Percentiles rank a stretch among this genome's conserved stretches.
These are phyloP conservation scores for Kryptopterus vitreolus DNA, from an alignment of 2,797 vertebrate genomes.

Conservation along the genomic window DNA sequence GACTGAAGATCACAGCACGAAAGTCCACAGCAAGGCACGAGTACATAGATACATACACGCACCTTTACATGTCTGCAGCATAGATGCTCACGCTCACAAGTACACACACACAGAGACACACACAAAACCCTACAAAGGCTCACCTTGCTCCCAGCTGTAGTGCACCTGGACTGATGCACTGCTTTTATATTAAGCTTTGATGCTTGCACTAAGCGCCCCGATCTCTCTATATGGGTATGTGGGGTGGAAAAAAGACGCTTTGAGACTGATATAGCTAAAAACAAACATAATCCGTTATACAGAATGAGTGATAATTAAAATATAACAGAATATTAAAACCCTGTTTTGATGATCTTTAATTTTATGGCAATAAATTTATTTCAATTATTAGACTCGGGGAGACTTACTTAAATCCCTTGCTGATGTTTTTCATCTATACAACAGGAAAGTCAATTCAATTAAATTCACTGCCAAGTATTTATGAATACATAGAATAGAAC, in stretches of 20 bases:
- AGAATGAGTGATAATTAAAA: neutral
- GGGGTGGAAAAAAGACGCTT: neutral
- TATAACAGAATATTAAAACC: neutral
- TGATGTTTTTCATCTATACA: neutral
- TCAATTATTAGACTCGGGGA: neutral
- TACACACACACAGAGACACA: constrained; percentile 42
- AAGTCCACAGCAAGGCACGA: constrained; percentile 33
- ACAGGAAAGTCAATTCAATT: neutral
- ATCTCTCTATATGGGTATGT: neutral
- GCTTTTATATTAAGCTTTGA: neutral
- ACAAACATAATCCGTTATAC: neutral
- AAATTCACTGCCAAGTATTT: neutral
- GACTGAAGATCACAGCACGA: constrained; percentile 47
- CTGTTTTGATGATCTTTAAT: neutral
- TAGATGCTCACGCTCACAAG: neutral
- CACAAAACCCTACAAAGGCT: neutral
- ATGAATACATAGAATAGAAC: neutral
- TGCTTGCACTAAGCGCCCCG: neutral
- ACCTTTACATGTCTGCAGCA: neutral
- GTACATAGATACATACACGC: constrained; percentile 15
- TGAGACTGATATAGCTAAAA: neutral
- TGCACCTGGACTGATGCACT: constrained; percentile 43
- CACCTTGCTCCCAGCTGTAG: constrained; percentile 40
- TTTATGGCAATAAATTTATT: neutral
- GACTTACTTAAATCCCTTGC: neutral